Percentiles rank a stretch among this genome's conserved stretches.
Evolutionary conservation across 2,113 vertebrate species (phyloP).

Genomic region (Cyphomyrus discorhynchus): DNA sequence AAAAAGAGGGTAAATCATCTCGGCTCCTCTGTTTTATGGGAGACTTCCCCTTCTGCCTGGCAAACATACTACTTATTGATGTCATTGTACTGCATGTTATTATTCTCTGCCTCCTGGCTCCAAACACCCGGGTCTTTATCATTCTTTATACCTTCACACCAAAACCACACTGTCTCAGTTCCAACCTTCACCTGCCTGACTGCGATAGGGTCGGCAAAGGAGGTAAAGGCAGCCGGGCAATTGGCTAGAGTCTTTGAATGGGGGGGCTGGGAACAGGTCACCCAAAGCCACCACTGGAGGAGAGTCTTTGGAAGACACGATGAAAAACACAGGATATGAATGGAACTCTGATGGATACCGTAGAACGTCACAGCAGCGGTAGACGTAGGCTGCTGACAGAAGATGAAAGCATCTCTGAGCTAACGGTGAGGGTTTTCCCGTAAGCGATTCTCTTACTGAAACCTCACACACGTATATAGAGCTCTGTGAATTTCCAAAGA

Average conservation of each 20-base stretch:
- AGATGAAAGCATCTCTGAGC: not conserved
- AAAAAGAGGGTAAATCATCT: slow-evolving; percentile 11
- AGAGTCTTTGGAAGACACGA: slow-evolving; percentile 15
- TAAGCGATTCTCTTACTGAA: slow-evolving; percentile 1
- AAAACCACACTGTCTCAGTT: not conserved
- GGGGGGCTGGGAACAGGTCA: not conserved
- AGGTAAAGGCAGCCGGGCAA: not conserved
- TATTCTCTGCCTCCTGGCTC: not conserved
- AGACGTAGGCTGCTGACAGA: not conserved
- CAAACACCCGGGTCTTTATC: slow-evolving; percentile 29
- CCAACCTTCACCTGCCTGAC: not conserved
- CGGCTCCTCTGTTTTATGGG: not conserved
- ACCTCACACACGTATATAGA: not conserved
- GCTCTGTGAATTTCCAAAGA: not conserved
- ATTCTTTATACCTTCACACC: not conserved
- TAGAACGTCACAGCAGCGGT: not conserved
- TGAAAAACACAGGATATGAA: not conserved
- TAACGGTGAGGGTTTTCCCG: not conserved
- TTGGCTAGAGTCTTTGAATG: not conserved
- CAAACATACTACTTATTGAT: not conserved
- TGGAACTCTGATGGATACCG: not conserved
- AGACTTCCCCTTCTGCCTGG: not conserved
- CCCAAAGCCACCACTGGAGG: not conserved
- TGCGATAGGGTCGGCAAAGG: not conserved
- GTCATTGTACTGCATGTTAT: not conserved